Conservation (phyloP, 2,797 vertebrate species). For the Capromys pilorides region DNA sequence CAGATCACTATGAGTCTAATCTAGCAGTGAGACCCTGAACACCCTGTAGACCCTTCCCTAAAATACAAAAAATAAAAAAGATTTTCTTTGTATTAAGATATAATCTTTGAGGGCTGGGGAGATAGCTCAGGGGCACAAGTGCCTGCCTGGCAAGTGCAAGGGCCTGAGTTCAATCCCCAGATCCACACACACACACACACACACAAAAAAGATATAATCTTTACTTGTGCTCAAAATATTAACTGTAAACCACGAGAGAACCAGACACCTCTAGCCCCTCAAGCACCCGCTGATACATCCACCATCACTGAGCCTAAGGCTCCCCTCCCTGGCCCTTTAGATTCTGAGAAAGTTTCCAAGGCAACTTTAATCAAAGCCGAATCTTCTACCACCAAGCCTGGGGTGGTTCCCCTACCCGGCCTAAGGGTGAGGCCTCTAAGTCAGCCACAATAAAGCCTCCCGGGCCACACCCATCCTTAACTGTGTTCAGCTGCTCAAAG, state of each 20-base stretch:
- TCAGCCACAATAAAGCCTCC: no score
- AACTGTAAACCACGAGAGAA: not conserved
- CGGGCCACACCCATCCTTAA: not conserved
- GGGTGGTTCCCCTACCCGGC: not conserved
- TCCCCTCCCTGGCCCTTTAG: not conserved
- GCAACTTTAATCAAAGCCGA: not conserved
- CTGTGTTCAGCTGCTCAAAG: not conserved
- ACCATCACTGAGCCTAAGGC: not conserved
- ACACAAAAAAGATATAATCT: no score
- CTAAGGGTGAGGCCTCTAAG: not conserved
- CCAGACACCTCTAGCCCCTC: not conserved
- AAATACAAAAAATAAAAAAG: not conserved
- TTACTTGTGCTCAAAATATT: not conserved
- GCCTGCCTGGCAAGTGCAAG: no score
- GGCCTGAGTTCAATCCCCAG: no score
- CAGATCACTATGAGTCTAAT: no score
- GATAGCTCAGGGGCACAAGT: no score
- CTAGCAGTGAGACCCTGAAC: no score
- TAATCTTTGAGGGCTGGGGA: not conserved
- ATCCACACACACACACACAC: no score
- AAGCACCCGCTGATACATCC: not conserved
- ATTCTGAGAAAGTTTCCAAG: not conserved
- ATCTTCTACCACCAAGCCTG: no score
- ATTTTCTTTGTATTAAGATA: not conserved
- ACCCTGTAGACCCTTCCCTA: no score